These are phyloP conservation scores for Athene cunicularia DNA, from an alignment of 2,113 vertebrate genomes.

Conservation along the genomic window DNA sequence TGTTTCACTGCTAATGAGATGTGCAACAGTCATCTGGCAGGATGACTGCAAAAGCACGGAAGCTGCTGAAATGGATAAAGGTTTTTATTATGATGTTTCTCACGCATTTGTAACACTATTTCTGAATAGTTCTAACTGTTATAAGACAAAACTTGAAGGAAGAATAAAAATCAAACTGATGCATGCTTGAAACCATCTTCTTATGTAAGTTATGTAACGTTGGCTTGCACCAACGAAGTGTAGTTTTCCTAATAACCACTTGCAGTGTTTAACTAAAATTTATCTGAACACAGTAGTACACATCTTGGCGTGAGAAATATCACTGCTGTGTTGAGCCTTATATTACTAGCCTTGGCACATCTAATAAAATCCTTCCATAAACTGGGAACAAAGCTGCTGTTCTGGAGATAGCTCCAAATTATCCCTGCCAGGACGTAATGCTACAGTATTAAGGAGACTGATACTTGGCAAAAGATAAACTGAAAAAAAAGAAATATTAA, in stretches of 20 bases:
- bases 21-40: neutral
- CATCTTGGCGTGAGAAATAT: neutral
- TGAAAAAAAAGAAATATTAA: neutral
- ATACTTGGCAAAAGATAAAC: neutral
- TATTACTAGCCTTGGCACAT: neutral
- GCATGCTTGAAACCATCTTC: neutral
- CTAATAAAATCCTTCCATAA: neutral
- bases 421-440: neutral
- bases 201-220: neutral
- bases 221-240: neutral
- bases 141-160: neutral
- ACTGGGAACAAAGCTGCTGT: neutral
- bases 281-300: neutral
- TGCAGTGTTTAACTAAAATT: neutral
- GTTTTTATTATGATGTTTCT: neutral
- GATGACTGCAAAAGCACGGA: neutral
- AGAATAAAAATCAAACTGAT: neutral
- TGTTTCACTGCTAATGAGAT: neutral
- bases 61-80: neutral
- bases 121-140: neutral
- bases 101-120: neutral
- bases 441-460: neutral
- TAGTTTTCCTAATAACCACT: neutral
- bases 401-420: neutral
- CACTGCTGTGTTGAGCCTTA: neutral